Evolutionary conservation across 2,113 vertebrate genomes (phyloP).

Genomic region (Poeciliopsis turrubarensis): DNA sequence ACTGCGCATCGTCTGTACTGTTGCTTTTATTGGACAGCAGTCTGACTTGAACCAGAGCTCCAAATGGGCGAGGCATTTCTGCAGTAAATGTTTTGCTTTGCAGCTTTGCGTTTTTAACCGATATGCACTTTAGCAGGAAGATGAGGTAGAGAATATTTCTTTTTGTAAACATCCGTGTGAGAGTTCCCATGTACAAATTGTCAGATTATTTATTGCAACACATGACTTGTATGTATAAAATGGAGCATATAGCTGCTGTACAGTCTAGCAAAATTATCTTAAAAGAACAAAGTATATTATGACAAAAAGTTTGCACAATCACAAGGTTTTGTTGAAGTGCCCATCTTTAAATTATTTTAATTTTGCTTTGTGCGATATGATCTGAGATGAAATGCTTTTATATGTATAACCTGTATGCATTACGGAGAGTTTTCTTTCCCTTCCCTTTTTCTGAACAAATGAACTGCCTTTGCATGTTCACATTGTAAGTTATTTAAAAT

Average conservation of each 20-base stretch:
- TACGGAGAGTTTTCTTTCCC: neutral
- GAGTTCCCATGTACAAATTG: slow-evolving; percentile 15
- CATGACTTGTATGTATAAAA: slow-evolving; percentile 12
- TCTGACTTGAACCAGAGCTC: neutral
- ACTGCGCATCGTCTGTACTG: neutral
- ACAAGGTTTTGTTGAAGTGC: slow-evolving; percentile 18
- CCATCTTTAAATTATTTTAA: slow-evolving; percentile 16
- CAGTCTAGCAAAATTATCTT: slow-evolving; percentile 39
- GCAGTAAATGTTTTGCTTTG: slow-evolving; percentile 1
- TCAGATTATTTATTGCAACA: slow-evolving; percentile 27
- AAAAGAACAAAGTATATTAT: slow-evolving; percentile 18
- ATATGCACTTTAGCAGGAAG: slow-evolving; percentile 64
- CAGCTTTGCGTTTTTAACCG: slow-evolving; percentile 45
- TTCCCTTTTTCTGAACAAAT: neutral
- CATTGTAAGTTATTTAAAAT: slow-evolving; percentile 16
- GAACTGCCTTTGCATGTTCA: slow-evolving; percentile 35
- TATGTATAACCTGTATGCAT: neutral
- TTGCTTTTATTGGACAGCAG: neutral
- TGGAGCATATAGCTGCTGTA: slow-evolving; percentile 31
- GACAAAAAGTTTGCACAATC: slow-evolving; percentile 15
- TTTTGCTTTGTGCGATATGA: slow-evolving; percentile 4
- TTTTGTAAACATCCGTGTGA: slow-evolving; percentile 2
- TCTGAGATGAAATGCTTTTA: slow-evolving; percentile 5
- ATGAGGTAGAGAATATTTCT: slow-evolving; percentile 22
- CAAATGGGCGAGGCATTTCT: slow-evolving; percentile 22